Percentiles rank a stretch among this genome's conserved stretches.
phyloP scores from a whole-genome alignment of 2,797 vertebrate genomes.

The Yasuhikotakia modesta region DNA sequence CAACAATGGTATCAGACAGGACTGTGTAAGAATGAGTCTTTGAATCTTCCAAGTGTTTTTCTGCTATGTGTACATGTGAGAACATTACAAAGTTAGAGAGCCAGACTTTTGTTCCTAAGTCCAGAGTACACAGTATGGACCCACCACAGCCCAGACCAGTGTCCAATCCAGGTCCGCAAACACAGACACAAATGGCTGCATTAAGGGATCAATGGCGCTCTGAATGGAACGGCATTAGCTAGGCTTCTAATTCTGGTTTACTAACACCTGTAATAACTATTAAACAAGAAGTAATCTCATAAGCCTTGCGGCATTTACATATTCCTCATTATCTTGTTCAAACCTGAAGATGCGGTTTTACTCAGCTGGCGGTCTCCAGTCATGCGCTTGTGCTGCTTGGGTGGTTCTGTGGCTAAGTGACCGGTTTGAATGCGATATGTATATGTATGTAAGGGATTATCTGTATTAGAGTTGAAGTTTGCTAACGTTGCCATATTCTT shows the following conservation, averaged over 20 bases:
- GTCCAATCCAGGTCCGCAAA: conserved; percentile 66
- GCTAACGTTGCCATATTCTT: conserved; percentile 80
- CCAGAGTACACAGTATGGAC: conserved; percentile 61
- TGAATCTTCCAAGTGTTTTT: not conserved
- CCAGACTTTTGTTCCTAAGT: not conserved
- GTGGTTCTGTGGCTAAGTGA: conserved; percentile 83
- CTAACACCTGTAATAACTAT: conserved; percentile 87
- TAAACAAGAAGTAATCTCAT: conserved; percentile 84
- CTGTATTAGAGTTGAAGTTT: conserved; percentile 81
- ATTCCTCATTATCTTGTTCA: conserved; percentile 84
- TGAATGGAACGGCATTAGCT: conserved; percentile 78
- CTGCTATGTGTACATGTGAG: not conserved
- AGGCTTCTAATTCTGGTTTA: conserved; percentile 75
- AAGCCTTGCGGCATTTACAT: conserved; percentile 85
- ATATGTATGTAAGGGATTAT: conserved; percentile 88
- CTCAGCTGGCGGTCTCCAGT: conserved; percentile 79
- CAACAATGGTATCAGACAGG: too few species aligned
- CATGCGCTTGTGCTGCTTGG: conserved; percentile 78
- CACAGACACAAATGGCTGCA: conserved; percentile 68
- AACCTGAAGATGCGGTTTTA: conserved; percentile 77
- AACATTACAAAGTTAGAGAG: not conserved
- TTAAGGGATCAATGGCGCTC: conserved; percentile 63
- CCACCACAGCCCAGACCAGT: conserved; percentile 76
- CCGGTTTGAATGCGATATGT: conserved; percentile 82
- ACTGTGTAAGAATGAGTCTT: not conserved